phyloP scores from a whole-genome alignment of 2,113 vertebrate species.

The Scatophagus argus region DNA sequence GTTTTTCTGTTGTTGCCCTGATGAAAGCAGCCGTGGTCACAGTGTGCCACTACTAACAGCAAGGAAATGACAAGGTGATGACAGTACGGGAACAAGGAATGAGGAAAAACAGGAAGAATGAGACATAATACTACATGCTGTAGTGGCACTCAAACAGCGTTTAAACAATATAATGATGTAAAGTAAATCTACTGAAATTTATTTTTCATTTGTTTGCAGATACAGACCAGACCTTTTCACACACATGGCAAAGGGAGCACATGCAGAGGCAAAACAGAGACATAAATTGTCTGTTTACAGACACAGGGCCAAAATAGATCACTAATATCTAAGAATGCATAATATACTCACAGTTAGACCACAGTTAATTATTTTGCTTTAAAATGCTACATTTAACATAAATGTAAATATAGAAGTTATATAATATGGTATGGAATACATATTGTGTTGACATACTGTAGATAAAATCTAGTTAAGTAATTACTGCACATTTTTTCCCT shows the following conservation, averaged over 20 bases:
- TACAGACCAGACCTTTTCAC: neutral
- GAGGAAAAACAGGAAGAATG: neutral
- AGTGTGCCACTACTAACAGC: neutral
- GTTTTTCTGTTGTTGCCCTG: neutral
- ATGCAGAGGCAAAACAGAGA: conserved; percentile 6
- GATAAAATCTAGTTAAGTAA: conserved; percentile 43
- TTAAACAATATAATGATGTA: neutral
- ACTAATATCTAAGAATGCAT: neutral
- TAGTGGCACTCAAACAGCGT: neutral
- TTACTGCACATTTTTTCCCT: conserved; percentile 9
- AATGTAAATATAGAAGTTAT: conserved; percentile 9
- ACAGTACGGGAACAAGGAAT: neutral
- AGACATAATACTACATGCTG: neutral
- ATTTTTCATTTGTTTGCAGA: neutral
- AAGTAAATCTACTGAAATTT: neutral
- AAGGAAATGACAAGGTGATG: conserved; percentile 30
- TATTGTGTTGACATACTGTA: neutral
- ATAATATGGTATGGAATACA: neutral
- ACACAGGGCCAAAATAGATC: neutral
- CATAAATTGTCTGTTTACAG: neutral
- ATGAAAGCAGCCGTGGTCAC: neutral
- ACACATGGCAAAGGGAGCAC: neutral
- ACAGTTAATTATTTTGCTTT: no score
- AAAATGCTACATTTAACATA: neutral
- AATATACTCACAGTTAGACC: neutral